Conservation (phyloP, 1,140 invertebrate genomes). For the Bombus affinis region DNA sequence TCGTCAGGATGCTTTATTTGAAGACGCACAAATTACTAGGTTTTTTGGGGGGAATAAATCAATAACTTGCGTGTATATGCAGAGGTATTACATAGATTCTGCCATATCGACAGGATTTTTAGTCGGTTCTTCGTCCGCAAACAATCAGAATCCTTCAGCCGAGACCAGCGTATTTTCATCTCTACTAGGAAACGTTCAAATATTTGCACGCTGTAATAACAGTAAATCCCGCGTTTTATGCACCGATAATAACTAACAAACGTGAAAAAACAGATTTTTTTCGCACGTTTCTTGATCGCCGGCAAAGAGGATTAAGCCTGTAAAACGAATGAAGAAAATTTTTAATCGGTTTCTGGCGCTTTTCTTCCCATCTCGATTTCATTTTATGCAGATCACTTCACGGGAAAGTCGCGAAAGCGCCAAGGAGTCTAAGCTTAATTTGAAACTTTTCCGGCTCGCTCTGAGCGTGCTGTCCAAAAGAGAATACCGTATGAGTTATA, state of each 20-base stretch:
- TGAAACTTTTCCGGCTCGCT: constrained; percentile 34
- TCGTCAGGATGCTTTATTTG: background rate
- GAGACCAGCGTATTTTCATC: background rate
- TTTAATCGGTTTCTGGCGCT: constrained; percentile 25
- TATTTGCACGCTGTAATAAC: constrained; percentile 43
- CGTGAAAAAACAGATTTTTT: background rate
- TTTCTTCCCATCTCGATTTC: constrained; percentile 19
- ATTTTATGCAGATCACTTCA: constrained; percentile 30
- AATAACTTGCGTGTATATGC: background rate
- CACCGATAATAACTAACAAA: constrained; percentile 27
- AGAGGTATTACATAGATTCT: background rate
- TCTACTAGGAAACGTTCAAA: constrained; percentile 32
- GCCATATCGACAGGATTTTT: constrained; percentile 33
- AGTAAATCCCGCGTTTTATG: constrained; percentile 38
- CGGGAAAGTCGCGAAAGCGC: background rate
- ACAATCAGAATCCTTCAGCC: constrained; percentile 14
- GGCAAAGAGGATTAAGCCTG: constrained; percentile 35
- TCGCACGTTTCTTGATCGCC: background rate
- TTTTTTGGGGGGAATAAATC: background rate
- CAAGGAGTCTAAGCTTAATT: constrained; percentile 42
- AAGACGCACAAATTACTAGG: constrained; percentile 1
- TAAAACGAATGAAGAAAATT: constrained; percentile 27
- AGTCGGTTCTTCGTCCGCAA: constrained; percentile 22
- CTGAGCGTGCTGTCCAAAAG: constrained; percentile 15
- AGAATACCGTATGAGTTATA: constrained; percentile 34